A percentile compares a stretch with the other conserved stretches of the same genome.
These are phyloP conservation scores for Troides helena DNA, from an alignment of 2,888 invertebrate species.

Conservation along the genomic window DNA sequence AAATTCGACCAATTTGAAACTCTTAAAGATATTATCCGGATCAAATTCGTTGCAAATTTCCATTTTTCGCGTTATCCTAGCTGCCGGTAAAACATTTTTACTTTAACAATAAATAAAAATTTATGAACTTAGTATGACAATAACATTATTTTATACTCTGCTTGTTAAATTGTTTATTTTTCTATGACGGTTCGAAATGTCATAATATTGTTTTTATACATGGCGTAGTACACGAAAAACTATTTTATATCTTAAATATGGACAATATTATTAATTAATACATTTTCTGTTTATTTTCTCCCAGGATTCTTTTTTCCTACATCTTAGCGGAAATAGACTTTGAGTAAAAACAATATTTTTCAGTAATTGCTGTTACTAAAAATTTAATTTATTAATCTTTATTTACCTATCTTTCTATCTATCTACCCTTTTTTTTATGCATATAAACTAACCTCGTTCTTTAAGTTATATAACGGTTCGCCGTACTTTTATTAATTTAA, in stretches of 20 bases:
- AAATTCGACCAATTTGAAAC: slow-evolving; percentile 66
- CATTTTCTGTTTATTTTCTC: too few species aligned
- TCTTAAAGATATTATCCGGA: slow-evolving; percentile 60
- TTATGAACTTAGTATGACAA: slow-evolving; percentile 1
- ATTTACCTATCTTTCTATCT: too few species aligned
- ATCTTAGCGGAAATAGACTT: too few species aligned
- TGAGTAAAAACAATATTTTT: too few species aligned
- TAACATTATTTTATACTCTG: background rate
- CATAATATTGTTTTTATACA: too few species aligned
- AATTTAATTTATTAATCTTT: too few species aligned
- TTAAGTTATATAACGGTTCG: too few species aligned
- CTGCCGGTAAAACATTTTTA: background rate
- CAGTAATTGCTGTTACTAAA: too few species aligned
- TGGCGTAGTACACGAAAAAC: background rate
- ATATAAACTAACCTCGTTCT: too few species aligned
- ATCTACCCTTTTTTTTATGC: too few species aligned
- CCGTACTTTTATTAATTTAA: too few species aligned
- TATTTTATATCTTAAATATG: background rate
- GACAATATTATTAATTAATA: background rate
- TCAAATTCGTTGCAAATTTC: slow-evolving; percentile 47
- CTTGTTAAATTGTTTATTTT: slow-evolving; percentile 13
- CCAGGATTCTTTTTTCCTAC: too few species aligned
- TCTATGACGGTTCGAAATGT: background rate
- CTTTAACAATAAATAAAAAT: slow-evolving; percentile 13
- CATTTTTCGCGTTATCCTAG: slow-evolving; percentile 5